Evolutionary conservation across 1,140 invertebrate genomes (phyloP), one percentile per base, ranked within the genome.

Genomic region (Neodiprion pinetum): DNA sequence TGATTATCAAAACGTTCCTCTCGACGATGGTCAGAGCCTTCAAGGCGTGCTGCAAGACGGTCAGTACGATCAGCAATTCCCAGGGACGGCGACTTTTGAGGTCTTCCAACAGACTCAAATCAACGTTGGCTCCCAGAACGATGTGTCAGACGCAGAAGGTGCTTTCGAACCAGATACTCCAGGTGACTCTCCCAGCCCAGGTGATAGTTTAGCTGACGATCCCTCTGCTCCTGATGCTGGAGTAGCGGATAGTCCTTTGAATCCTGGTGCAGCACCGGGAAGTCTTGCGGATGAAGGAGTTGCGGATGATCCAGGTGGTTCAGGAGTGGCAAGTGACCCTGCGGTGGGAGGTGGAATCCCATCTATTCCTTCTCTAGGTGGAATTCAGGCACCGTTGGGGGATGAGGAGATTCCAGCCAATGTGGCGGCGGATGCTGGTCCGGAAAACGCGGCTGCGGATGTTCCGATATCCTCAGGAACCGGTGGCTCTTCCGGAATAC

Each of bases 51-150:
- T 67, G 65, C 14, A 50, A 72, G 9, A 48, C 67, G 21, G 53
- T 69, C 12, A 28, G 28, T 40, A 40, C 28, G 28, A 40, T 40
- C 28, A 48, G n/a, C 28, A 48, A 1, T 28, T 7, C 23, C 28
- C 40, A 1, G 69, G 79, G 23, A 47, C 80, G 1, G 76, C 80
- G 3, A 79, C 78, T 1, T 72, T 85, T 12, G 79, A 86, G 48
- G 79, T 87, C 1, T 77, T 82, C 9, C 85, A 86, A 21, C 80
- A 80, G 0, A 86, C 85, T 9, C 82, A 86, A 9, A 86, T 87
- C 21, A 86, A 81, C n/a, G 28, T 84, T 21, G 75, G 50, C 50
- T 14, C 12, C 48, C n/a, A 67, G n/a, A 61, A 21, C 28, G 28
- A 40, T 40, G 28, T 40, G 28, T 40, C 28, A 40, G 71, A 69